These are phyloP conservation scores for Brienomyrus brachyistius DNA, from an alignment of 2,113 vertebrate genomes.

Conservation along the genomic window DNA sequence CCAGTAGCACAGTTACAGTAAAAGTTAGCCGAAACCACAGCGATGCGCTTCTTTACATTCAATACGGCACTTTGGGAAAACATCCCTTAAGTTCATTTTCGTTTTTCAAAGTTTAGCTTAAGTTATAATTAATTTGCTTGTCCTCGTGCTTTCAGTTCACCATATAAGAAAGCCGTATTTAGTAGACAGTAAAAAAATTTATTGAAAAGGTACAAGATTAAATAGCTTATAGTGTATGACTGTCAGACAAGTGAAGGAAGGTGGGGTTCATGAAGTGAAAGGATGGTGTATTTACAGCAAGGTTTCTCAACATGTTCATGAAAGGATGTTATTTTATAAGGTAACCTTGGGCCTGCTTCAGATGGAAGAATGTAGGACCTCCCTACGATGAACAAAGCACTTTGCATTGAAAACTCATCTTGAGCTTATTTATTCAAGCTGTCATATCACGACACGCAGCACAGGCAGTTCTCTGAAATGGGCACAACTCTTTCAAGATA, in stretches of 20 bases:
- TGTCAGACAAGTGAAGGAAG: conserved; percentile 1
- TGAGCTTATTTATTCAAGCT: background rate
- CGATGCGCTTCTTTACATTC: background rate
- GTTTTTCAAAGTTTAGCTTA: background rate
- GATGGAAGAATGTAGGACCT: background rate
- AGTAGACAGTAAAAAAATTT: background rate
- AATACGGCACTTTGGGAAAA: background rate
- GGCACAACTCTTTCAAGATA: too few relatives aligned
- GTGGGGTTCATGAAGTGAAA: background rate
- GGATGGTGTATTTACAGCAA: background rate
- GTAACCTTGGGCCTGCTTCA: conserved; percentile 9
- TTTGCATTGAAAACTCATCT: background rate
- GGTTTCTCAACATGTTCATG: background rate
- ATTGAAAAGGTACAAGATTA: background rate
- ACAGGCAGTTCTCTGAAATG: background rate
- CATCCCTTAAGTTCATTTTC: background rate
- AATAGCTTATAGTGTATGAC: background rate
- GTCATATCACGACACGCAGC: background rate
- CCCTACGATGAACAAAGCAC: background rate
- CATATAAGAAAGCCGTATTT: background rate
- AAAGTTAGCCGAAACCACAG: too few relatives aligned
- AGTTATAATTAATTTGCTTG: background rate
- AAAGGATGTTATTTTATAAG: background rate
- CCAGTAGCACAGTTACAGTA: background rate
- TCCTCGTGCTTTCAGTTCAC: background rate